These are phyloP conservation scores for Thymelicus acteon DNA, from an alignment of 2,888 invertebrate species.

Conservation along the genomic window DNA sequence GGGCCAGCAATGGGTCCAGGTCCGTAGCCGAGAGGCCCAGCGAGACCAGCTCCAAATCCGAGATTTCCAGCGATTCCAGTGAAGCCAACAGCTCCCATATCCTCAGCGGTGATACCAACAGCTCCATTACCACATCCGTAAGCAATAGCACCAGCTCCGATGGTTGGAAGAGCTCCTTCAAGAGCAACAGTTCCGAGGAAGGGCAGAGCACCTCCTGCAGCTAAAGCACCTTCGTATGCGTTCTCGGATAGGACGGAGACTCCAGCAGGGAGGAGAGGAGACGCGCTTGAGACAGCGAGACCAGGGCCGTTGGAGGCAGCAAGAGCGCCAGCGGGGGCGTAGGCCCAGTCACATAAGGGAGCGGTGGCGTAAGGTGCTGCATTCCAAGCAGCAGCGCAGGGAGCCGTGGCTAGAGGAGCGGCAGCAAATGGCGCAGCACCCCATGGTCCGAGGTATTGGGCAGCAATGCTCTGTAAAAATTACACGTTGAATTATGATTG, in stretches of 20 bases:
- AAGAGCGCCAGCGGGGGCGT: conserved; percentile 4
- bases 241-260: conserved; percentile 55
- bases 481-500: too few relatives aligned
- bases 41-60: conserved; percentile 6
- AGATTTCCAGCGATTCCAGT: conserved; percentile 25
- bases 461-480: conserved; percentile 44
- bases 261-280: conserved; percentile 51
- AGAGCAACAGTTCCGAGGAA: conserved; percentile 51
- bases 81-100: conserved; percentile 29
- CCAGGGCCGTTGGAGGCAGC: conserved; percentile 32
- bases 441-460: conserved; percentile 39
- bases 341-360: conserved; percentile 11
- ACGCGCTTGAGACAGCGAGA: conserved; percentile 50
- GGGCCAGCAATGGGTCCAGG: conserved; percentile 2
- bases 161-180: conserved; percentile 47
- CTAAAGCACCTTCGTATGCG: conserved; percentile 49
- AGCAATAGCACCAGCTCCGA: conserved; percentile 47
- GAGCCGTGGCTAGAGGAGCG: conserved; percentile 17
- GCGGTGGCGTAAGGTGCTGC: neutral
- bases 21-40: conserved; percentile 1
- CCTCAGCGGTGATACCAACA: conserved; percentile 45
- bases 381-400: conserved; percentile 20
- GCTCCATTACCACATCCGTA: conserved; percentile 49
- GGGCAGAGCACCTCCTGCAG: conserved; percentile 49
- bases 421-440: conserved; percentile 3